Percentiles rank a stretch among this genome's conserved stretches.
These are phyloP conservation scores for Passer montanus DNA, from an alignment of 2,113 vertebrate genomes.

Conservation along the genomic window DNA sequence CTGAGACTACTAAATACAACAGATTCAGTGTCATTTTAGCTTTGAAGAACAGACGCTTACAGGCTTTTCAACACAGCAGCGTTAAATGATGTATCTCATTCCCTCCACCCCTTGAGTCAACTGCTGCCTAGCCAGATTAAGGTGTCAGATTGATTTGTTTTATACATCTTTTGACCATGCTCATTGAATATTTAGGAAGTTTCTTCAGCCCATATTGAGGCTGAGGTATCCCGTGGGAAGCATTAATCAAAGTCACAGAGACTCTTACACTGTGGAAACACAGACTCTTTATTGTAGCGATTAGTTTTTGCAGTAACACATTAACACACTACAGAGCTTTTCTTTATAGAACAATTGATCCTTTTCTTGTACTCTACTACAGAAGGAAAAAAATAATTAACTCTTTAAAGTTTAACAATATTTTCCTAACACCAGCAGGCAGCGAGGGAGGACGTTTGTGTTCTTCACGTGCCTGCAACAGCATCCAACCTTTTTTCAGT, in stretches of 20 bases:
- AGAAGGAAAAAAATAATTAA: slow-evolving; percentile 73
- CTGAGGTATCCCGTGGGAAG: slow-evolving; percentile 87
- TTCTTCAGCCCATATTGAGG: slow-evolving; percentile 87
- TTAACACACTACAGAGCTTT: slow-evolving; percentile 85
- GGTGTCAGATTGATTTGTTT: slow-evolving; percentile 94
- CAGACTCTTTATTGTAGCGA: slow-evolving; percentile 85
- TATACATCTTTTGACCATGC: slow-evolving; percentile 90
- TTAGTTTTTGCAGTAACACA: slow-evolving; percentile 87
- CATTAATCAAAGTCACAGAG: slow-evolving; percentile 85
- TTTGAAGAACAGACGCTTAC: slow-evolving; percentile 87
- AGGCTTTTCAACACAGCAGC: slow-evolving; percentile 88
- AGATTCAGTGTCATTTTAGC: slow-evolving; percentile 78
- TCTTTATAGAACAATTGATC: slow-evolving; percentile 83
- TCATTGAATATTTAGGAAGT: slow-evolving; percentile 91
- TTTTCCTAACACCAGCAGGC: slow-evolving; percentile 57
- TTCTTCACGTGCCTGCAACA: slow-evolving; percentile 17
- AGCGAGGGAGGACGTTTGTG: not conserved
- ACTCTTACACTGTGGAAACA: slow-evolving; percentile 82
- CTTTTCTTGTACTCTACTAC: slow-evolving; percentile 76
- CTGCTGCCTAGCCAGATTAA: slow-evolving; percentile 93
- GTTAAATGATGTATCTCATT: slow-evolving; percentile 89
- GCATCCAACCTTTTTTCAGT: slow-evolving; percentile 21
- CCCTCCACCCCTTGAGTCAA: slow-evolving; percentile 87
- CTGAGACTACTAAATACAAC: slow-evolving; percentile 76
- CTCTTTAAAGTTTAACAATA: slow-evolving; percentile 81